Evolutionary conservation across 2,797 vertebrate genomes (phyloP).

Genomic region (Amazona finschi): DNA sequence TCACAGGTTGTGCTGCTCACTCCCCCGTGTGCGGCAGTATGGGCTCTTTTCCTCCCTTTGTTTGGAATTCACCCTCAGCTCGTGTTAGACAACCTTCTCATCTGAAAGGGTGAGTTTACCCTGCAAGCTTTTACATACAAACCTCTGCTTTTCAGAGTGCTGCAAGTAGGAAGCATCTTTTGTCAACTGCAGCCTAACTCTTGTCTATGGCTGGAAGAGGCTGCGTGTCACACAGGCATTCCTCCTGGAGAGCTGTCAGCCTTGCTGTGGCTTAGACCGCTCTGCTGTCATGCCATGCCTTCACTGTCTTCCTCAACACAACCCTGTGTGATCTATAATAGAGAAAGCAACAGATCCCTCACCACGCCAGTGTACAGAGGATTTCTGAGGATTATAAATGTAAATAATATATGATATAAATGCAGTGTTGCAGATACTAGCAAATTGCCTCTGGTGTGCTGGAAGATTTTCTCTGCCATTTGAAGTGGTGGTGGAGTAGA

Average conservation of each 20-base stretch:
- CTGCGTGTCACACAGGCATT: accelerated
- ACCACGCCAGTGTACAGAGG: background rate
- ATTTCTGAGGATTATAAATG: background rate
- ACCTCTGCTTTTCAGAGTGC: background rate
- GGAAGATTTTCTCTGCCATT: background rate
- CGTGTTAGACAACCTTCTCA: background rate
- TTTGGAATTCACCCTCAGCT: background rate
- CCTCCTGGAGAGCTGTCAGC: background rate
- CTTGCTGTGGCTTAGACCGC: background rate
- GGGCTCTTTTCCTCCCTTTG: background rate
- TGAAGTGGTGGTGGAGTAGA: background rate
- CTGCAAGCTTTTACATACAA: background rate
- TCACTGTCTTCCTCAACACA: accelerated
- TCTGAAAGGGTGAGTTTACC: background rate
- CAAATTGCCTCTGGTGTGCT: background rate
- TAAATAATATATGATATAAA: background rate
- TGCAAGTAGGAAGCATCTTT: background rate
- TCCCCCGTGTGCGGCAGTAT: accelerated
- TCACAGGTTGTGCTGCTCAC: background rate
- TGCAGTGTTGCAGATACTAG: background rate
- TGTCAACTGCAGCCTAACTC: background rate
- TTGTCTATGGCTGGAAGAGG: background rate
- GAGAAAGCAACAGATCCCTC: background rate
- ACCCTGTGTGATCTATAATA: background rate
- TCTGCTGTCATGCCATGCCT: accelerated